phyloP scores from a whole-genome alignment of 2,113 vertebrate species.

The Myrmophylax atrothorax region DNA sequence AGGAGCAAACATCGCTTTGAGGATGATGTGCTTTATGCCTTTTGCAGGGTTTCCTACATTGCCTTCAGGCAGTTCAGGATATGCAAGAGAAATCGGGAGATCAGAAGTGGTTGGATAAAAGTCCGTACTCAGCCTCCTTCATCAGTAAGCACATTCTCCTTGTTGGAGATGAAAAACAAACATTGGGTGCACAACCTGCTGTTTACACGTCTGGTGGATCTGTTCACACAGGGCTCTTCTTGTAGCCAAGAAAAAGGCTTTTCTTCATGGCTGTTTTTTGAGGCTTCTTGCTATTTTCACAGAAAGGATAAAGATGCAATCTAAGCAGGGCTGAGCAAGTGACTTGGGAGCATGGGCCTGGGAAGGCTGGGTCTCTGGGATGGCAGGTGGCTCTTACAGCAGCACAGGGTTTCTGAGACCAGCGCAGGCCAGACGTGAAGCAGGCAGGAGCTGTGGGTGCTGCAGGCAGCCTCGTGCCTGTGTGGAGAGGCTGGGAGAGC shows the following conservation, averaged over 20 bases:
- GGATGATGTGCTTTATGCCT: neutral
- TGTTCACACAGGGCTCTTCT: neutral
- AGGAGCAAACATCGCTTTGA: conserved; percentile 12
- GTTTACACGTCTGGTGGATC: neutral
- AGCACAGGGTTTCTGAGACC: neutral
- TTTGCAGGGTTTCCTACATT: neutral
- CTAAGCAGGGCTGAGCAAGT: neutral
- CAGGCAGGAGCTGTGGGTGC: neutral
- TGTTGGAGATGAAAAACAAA: conserved; percentile 39
- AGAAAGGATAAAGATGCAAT: neutral
- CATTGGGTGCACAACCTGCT: neutral
- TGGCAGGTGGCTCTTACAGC: neutral
- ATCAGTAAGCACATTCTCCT: neutral
- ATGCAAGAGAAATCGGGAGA: neutral
- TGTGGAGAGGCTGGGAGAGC: neutral
- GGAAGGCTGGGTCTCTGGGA: neutral
- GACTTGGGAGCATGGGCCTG: neutral
- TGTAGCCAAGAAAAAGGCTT: neutral
- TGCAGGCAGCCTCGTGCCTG: neutral
- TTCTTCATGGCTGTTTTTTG: neutral
- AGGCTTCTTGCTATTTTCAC: neutral
- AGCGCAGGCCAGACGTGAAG: neutral
- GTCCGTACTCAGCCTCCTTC: neutral
- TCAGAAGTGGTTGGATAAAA: conserved; percentile 30
- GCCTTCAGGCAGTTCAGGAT: conserved; percentile 7